Evolutionary conservation across 2,888 invertebrate genomes (phyloP), one percentile per base, ranked within the genome.

Genomic region (Tachystola acroxantha): DNA sequence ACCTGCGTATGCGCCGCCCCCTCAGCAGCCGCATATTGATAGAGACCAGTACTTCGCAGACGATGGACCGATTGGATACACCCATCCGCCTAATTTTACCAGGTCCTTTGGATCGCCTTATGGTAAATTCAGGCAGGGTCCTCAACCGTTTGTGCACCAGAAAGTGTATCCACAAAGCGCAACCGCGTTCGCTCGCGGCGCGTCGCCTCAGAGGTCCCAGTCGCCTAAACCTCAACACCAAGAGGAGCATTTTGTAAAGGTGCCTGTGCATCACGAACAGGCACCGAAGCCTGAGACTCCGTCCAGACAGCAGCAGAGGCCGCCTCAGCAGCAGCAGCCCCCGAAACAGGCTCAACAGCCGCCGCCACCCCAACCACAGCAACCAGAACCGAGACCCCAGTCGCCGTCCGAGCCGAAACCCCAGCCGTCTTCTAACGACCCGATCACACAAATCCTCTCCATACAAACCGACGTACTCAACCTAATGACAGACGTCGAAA

Each of bases 381-480:
- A 53, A 33, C 60, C 52, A 19, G 65, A 64, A 4, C 65, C 66
- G 32, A 74, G 69, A 27, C 59, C 60, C 13, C 72, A 68, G 30
- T 56, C 65, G 0, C 65, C 71, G 11, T 86, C 86, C 5, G 75
- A 69, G 13, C 72, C 78, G 2, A 81, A 75, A 40, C 82, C 80
- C 7, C 85, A 80, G 40, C 81, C 74, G 9, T 73, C 73, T 5
- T 74, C 82, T 28, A 89, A 90, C 46, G 92, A 93, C 64, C 93
- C 94, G 1, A 89, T 96, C 42, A 91, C 92, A 34, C 91, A 91
- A 67, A 94, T 97, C 36, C 92, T 93, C 51, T 88, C 89, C 32
- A 94, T 96, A 36, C 93, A 95, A 64, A 91, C 92, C 28, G 95
- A 95, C 59, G 94, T 96, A 1, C 89, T 93, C 22, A 91, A 93